Percentiles rank a stretch among this genome's conserved stretches.
phyloP scores from a whole-genome alignment of 2,113 vertebrate genomes.

The Antechinus stuartii region DNA sequence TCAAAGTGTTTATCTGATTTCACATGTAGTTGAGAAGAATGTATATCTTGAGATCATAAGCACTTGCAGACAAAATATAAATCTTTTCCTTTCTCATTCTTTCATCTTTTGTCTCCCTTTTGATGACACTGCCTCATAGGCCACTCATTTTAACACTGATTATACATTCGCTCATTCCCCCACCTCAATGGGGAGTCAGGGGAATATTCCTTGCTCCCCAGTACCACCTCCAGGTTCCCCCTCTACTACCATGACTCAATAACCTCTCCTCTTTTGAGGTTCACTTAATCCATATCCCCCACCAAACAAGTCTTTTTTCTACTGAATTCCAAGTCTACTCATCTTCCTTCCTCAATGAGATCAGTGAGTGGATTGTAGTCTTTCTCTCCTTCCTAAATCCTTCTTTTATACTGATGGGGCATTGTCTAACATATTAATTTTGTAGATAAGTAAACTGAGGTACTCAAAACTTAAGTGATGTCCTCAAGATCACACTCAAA shows the following conservation, averaged over 20 bases:
- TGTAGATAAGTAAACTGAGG: not conserved
- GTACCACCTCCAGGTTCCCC: too few relatives aligned
- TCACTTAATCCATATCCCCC: not conserved
- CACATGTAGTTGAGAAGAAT: not conserved
- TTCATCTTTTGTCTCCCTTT: not conserved
- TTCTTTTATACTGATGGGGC: not conserved
- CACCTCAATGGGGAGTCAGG: not conserved
- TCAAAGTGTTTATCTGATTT: not conserved
- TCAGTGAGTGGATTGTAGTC: not conserved
- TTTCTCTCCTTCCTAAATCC: not conserved
- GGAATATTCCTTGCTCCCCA: not conserved
- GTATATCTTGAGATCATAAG: not conserved
- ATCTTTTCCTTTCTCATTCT: not conserved
- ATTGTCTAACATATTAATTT: not conserved
- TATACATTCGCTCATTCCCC: too few relatives aligned
- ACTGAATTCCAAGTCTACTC: not conserved
- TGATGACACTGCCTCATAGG: not conserved
- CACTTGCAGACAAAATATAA: not conserved
- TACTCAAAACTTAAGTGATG: not conserved
- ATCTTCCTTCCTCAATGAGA: not conserved
- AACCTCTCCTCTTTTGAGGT: not conserved
- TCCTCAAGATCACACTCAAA: not conserved
- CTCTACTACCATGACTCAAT: not conserved
- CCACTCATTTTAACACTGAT: not conserved
- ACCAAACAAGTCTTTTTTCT: not conserved